Conservation (phyloP, 2,888 invertebrate genomes). For the Pristionchus arcanus region DNA sequence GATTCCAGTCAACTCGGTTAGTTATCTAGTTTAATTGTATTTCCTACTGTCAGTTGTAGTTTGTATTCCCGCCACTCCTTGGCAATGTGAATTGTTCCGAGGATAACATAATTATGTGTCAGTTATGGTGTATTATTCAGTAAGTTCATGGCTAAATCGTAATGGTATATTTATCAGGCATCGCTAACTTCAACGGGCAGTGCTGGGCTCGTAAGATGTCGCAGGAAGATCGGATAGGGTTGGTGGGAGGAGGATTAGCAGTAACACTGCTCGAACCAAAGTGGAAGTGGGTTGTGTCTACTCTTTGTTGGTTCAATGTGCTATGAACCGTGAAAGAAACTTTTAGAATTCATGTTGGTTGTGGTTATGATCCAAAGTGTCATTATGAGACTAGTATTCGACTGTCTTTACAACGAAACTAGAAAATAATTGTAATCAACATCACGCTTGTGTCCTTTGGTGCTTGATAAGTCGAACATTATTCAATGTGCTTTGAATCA, state of each 20-base stretch:
- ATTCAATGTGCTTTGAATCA: too few relatives aligned
- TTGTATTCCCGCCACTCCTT: too few relatives aligned
- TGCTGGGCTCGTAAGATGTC: slow-evolving; percentile 60
- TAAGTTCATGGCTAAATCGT: not conserved
- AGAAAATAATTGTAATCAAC: too few relatives aligned
- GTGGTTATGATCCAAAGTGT: too few relatives aligned
- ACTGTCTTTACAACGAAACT: too few relatives aligned
- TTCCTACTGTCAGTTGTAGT: not conserved
- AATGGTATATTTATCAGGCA: slow-evolving; percentile 54
- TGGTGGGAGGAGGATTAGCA: slow-evolving; percentile 61
- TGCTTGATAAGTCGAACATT: not conserved
- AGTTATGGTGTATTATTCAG: not conserved
- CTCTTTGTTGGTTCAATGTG: not conserved
- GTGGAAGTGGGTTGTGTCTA: slow-evolving; percentile 65
- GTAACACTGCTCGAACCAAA: slow-evolving; percentile 64
- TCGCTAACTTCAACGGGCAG: slow-evolving; percentile 60
- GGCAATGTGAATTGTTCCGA: too few relatives aligned
- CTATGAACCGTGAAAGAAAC: not conserved
- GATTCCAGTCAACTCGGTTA: slow-evolving; percentile 47
- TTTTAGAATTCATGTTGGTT: too few relatives aligned
- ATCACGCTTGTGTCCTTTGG: not conserved
- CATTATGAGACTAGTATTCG: too few relatives aligned
- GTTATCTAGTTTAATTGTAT: not conserved
- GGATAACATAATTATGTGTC: too few relatives aligned
- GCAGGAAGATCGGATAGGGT: slow-evolving; percentile 58